Base-by-base conservation (phyloP, 2,797 vertebrate species). In the Enteromius viviparus region DNA sequence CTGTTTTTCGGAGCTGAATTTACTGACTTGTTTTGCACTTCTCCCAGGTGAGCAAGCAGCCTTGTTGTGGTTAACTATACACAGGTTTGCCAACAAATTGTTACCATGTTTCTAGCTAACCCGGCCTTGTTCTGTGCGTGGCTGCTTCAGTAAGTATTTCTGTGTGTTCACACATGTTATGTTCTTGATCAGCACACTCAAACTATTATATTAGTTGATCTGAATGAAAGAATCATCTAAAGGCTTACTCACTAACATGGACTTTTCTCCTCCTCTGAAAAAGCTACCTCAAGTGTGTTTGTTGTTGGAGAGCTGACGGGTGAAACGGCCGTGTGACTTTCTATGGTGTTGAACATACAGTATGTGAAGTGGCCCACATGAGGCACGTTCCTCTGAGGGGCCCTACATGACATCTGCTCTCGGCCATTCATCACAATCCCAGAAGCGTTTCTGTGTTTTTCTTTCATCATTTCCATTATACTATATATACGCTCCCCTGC, bases 361-460 rank as follows among this genome's bases (percentile, higher is more conserved):
- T 26, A 26, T 45, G 40, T 47, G 40, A 45, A 70, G 45, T 12
- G 9, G 26, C 26, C 17, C 45, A 72, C 45, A 32, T 6, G 4
- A 19, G 69, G 45, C 26, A 21, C 9, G 70, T 53, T 74, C 71
- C 29, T 51, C 47, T 6, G 47, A 51, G 47, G 9, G 26, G 70
- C 26, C 45, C 29, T 34, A 34, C 71, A 51, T 51, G 70, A 32
- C 70, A 74, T 53, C 70, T 51, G 47, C 21, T 34, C 17, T 72
- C 8, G 21, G 70, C 26, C 47, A 72, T 53, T 74, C 47, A 53
- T 74, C 71, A 51, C 70, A 11, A 12, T 72, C 70, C 37, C 29
- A 72, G 26, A 72, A 72, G 70, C 9, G 26, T 51, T 72, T 49
- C 69, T 11, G 23, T 49, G 23, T 72, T 71, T 74, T 34, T 6